These are phyloP conservation scores for Selenia dentaria DNA, from an alignment of 2,888 invertebrate species.

Conservation along the genomic window DNA sequence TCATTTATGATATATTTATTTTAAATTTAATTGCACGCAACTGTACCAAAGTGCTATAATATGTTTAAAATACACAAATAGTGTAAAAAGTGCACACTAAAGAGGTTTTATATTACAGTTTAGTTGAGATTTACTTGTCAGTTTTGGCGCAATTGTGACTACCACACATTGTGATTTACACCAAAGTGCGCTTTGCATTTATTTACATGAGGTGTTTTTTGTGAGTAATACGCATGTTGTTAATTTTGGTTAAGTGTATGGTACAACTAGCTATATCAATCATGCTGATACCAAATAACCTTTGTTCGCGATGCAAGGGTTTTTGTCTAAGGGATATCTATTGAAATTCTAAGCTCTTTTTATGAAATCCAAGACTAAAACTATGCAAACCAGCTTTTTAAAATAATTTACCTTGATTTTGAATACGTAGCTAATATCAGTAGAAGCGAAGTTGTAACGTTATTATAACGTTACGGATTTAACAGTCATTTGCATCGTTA, in stretches of 20 bases:
- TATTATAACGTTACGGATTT: neutral
- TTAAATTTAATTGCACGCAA: neutral
- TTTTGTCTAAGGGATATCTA: slow-evolving; percentile 7
- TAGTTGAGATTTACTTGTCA: no score
- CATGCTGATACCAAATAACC: slow-evolving; percentile 4
- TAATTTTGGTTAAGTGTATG: neutral
- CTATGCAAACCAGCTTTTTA: neutral
- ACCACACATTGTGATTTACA: neutral
- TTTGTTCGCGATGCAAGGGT: slow-evolving; percentile 11
- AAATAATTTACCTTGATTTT: no score
- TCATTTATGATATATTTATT: neutral
- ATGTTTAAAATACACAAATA: neutral
- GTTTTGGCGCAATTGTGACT: neutral
- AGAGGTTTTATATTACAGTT: no score
- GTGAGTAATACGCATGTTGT: neutral
- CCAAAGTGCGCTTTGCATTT: neutral
- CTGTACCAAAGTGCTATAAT: neutral
- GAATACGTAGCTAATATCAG: no score
- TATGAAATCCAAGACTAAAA: slow-evolving; percentile 1
- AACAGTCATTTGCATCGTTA: neutral
- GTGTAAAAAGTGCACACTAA: neutral
- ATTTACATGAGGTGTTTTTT: slow-evolving; percentile 8
- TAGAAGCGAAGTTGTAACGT: no score
- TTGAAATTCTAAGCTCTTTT: neutral
- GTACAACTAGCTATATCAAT: neutral